These are phyloP conservation scores for Drosophila rufa DNA, from an alignment of 1,140 invertebrate genomes.

Conservation along the genomic window DNA sequence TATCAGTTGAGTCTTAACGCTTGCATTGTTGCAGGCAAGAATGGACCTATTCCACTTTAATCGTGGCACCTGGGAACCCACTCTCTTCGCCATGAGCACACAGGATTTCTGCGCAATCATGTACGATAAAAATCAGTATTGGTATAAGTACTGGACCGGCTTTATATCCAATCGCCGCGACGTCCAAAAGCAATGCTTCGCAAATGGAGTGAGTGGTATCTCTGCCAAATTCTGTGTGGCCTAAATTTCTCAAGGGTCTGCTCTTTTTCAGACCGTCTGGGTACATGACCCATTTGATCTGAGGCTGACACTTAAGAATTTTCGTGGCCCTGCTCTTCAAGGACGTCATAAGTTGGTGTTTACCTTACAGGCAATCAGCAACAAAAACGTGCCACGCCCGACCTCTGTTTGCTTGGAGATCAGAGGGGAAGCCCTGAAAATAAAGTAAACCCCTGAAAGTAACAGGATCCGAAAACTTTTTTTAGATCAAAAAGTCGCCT, in stretches of 20 bases:
- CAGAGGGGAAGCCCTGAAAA: constrained; percentile 41
- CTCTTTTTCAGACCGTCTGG: constrained; percentile 31
- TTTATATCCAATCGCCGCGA: constrained; percentile 18
- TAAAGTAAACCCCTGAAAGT: not conserved
- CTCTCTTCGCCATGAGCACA: constrained; percentile 35
- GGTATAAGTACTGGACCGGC: constrained; percentile 54
- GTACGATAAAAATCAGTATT: constrained; percentile 64
- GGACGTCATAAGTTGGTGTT: constrained; percentile 60
- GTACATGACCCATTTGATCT: constrained; percentile 55
- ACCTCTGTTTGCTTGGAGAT: constrained; percentile 50
- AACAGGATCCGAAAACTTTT: not conserved
- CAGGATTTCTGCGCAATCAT: constrained; percentile 53
- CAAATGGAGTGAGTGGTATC: constrained; percentile 46
- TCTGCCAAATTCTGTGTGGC: not conserved
- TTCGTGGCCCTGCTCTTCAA: constrained; percentile 37
- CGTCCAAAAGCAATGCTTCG: constrained; percentile 26
- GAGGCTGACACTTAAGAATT: constrained; percentile 11
- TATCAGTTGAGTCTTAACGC: no score
- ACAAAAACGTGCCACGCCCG: constrained; percentile 25
- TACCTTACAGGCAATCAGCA: constrained; percentile 44
- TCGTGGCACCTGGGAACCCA: constrained; percentile 63
- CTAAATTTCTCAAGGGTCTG: not conserved
- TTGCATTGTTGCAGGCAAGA: constrained; percentile 1
- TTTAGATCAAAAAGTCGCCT: no score
- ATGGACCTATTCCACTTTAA: constrained; percentile 27